phyloP scores from a whole-genome alignment of 2,797 vertebrate species.

The Pogonophryne albipinna region DNA sequence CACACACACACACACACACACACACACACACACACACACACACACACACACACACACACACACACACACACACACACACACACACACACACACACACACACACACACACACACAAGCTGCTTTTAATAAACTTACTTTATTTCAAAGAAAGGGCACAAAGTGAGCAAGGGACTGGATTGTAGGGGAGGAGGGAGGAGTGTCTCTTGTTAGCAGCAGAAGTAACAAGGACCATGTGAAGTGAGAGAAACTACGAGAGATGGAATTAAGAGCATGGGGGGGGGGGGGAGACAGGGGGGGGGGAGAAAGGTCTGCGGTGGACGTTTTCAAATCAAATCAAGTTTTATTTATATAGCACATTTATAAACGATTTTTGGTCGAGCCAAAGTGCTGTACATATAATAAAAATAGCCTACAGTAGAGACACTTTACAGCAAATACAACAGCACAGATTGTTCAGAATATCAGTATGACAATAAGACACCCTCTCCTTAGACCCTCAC shows the following conservation, averaged over 20 bases:
- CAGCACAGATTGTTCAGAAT: no score
- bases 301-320: conserved; percentile 28
- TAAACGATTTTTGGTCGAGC: no score
- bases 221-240: conserved; percentile 86
- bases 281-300: conserved; percentile 1
- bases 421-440: no score
- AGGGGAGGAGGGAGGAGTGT: conserved; percentile 63
- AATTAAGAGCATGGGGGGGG: not conserved
- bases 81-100: not conserved
- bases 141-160: conserved; percentile 70
- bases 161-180: conserved; percentile 39
- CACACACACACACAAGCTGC: conserved; percentile 66
- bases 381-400: no score
- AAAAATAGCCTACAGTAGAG: no score
- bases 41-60: conserved; percentile 23
- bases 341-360: no score
- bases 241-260: conserved; percentile 47
- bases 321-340: no score
- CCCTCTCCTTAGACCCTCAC: no score
- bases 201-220: conserved; percentile 81
- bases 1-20: conserved; percentile 30
- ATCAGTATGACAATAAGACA: no score
- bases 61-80: not conserved
- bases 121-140: conserved; percentile 82
- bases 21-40: conserved; percentile 22